phyloP scores from a whole-genome alignment of 2,113 vertebrate species.

The Nothobranchius furzeri region DNA sequence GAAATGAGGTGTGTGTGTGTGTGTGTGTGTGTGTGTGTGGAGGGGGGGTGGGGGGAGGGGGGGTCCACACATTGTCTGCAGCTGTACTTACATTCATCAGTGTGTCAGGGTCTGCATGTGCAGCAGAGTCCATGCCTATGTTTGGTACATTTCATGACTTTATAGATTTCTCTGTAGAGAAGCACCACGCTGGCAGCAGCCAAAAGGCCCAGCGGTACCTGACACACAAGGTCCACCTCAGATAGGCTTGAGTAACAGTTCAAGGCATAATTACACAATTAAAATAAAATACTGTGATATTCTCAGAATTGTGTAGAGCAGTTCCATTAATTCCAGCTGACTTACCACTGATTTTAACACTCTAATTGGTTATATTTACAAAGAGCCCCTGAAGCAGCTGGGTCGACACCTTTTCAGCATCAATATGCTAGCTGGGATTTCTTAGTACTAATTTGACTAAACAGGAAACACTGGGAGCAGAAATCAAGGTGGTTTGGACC shows the following conservation, averaged over 20 bases:
- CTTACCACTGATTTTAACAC: neutral
- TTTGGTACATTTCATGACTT: neutral
- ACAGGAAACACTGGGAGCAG: neutral
- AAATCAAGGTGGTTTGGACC: neutral
- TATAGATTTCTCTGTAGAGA: neutral
- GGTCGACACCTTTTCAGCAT: neutral
- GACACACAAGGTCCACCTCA: neutral
- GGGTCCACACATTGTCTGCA: constrained; percentile 1
- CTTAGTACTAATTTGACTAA: neutral
- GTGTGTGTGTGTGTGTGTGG: no score
- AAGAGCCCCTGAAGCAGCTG: neutral
- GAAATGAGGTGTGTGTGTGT: neutral
- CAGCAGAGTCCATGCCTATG: neutral
- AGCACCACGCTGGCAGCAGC: neutral
- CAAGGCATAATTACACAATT: neutral
- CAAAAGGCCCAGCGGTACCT: neutral
- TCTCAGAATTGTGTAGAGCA: neutral
- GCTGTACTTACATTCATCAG: constrained; percentile 11
- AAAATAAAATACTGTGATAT: neutral
- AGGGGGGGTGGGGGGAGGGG: no score
- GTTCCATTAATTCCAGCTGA: neutral
- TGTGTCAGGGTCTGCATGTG: neutral
- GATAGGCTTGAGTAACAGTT: neutral
- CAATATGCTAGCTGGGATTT: neutral
- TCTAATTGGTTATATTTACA: neutral